phyloP scores from a whole-genome alignment of 1,140 invertebrate genomes.

The Aphaenogaster floridana region DNA sequence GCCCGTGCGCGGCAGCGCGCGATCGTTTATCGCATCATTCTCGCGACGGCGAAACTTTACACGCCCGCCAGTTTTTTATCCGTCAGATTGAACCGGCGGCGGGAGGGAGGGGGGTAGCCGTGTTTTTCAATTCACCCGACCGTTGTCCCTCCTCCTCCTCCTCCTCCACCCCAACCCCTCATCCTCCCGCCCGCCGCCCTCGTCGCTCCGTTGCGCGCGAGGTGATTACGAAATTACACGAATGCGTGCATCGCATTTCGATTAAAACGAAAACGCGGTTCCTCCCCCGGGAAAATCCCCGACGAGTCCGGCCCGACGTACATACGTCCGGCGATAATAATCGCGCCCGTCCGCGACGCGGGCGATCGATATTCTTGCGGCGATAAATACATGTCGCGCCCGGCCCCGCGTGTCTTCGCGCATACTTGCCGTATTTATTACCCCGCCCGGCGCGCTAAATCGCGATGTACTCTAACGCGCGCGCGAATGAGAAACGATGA shows the following conservation, averaged over 20 bases:
- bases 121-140: conserved; percentile 71
- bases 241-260: conserved; percentile 55
- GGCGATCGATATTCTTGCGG: conserved; percentile 31
- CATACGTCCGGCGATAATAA: conserved; percentile 27
- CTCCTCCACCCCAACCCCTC: not conserved
- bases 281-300: conserved; percentile 27
- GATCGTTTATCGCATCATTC: conserved; percentile 70
- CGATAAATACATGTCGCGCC: conserved; percentile 35
- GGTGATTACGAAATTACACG: conserved; percentile 66
- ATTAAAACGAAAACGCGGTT: conserved; percentile 54
- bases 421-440: conserved; percentile 53
- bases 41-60: conserved; percentile 68
- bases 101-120: conserved; percentile 35
- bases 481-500: conserved; percentile 1
- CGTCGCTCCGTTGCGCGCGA: not conserved
- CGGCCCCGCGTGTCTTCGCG: not conserved
- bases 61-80: conserved; percentile 48
- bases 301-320: not conserved
- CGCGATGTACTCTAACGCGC: conserved; percentile 19
- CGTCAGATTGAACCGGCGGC: conserved; percentile 34
- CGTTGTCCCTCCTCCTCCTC: not conserved
- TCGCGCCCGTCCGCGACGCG: not conserved
- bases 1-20: conserved; percentile 35
- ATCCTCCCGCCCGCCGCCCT: not conserved
- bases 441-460: not conserved